Evolutionary conservation across 2,888 invertebrate genomes (phyloP), one percentile per base, ranked within the genome.

Genomic region (Didymodactylos carnosus): DNA sequence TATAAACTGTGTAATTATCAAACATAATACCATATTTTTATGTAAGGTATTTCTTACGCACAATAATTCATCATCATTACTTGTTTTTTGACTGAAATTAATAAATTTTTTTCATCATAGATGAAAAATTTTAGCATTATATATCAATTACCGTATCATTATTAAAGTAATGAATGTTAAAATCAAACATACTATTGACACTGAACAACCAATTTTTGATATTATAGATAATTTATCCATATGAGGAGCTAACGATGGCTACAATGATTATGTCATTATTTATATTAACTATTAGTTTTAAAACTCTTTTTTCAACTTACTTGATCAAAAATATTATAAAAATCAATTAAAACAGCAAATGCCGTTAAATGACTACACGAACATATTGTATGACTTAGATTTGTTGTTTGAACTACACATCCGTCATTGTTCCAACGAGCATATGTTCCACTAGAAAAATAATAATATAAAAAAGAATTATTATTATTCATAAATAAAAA

Each of bases 381-480:
- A 27, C 74, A 74, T 8, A 71, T 46, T 35, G 74, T 40, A 46
- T 74, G 74, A 40, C 71, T 74, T 27, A 62, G 4, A 53, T 74
- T 74, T 16, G 62, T 39, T 19, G 40, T 53, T 46, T 51, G 25
- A 25, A 74, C 25, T 16, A 53, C 39, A 39, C 74, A 74, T 16
- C 74, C 74, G 69, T 74, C 74, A n/a, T 53, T 74, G n/a, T 7
- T 23, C 74, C 74, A 74, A 11, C 53, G 39, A 10, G 25, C 35
- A 41, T 53, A 19, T 23, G 14, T 69, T 8, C 29, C 25, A 69
- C 23, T 69, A 69, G 3, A 72, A 62, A 27, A 13, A 40, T 11
- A 70, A 39, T 25, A 13, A 39, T 6, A 23, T 49, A 16, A 49
- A 41, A 16, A n/a, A n/a, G n/a, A n/a, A n/a, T n/a, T n/a, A n/a